Conservation (phyloP, 53 echinoderm and acorn worm species). For the Apostichopus leukothele region DNA sequence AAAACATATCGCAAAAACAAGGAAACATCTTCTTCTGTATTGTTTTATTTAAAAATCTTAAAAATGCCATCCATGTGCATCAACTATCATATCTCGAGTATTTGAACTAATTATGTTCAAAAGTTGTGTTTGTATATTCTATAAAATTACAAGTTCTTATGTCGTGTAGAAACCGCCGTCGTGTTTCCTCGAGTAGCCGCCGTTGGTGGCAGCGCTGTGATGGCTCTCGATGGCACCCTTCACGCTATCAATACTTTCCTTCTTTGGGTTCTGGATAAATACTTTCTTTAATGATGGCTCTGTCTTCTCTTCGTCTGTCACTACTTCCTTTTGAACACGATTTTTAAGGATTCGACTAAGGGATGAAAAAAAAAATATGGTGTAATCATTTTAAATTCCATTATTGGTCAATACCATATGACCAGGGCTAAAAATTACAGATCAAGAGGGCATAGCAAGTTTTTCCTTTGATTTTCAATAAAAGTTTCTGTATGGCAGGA, state of each 20-base stretch:
- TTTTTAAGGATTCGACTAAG: constrained; percentile 84
- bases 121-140: background rate
- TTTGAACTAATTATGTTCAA: background rate
- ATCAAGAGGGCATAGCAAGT: no score
- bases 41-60: no score
- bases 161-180: constrained; percentile 97
- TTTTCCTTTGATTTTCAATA: no score
- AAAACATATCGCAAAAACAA: no score
- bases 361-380: background rate
- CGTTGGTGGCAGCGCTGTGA: constrained; percentile 89
- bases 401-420: no score
- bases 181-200: constrained; percentile 92
- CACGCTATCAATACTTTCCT: constrained; percentile 85
- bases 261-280: constrained; percentile 78
- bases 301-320: constrained; percentile 30
- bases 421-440: no score
- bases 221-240: constrained; percentile 90
- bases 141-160: constrained; percentile 23
- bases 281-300: constrained; percentile 46
- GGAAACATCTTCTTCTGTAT: no score
- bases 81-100: background rate
- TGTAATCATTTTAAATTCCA: no score
- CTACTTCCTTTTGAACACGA: constrained; percentile 55
- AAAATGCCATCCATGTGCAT: no score
- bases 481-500: no score